Evolutionary conservation across 2,113 vertebrate species (phyloP), one percentile per base, ranked within the genome.

Genomic region (Gavialis gangeticus): DNA sequence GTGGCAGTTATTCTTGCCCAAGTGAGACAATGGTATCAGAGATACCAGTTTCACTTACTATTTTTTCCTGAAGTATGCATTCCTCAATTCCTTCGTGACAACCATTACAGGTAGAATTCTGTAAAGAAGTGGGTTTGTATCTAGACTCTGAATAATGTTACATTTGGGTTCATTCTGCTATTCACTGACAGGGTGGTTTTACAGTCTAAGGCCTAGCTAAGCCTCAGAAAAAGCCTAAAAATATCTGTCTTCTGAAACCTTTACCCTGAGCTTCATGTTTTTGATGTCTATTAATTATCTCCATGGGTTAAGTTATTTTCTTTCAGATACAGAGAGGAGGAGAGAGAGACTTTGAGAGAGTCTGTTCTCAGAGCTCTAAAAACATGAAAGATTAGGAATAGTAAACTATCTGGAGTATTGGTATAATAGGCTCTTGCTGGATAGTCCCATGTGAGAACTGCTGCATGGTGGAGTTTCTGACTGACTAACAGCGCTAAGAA

Each of bases 271-370:
- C 79, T 91, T 85, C 85, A 14, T 71, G 30, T 85, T 83, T 64
- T 92, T 93, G 84, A 63, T 87, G 22, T 73, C 75, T 95, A 84
- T 76, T 75, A 89, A 87, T 94, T 89, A 93, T 91, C 95, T 89
- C 79, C 88, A 58, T 69, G 12, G 30, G 30, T 59, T 81, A 67
- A 58, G 63, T 55, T 46, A 46, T 46, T 46, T 46, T 46, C 46
- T 46, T 46, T 46, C 46, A 46, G 46, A 46, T 46, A 46, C 46
- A 46, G 46, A 46, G 46, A 46, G 9, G 67, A 84, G 55, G 84
- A 82, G 85, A 77, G 87, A 87, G 27, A 88, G 71, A 1, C 0
- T 81, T 91, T 94, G 46, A 87, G 2, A 7, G 78, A 87, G 91
- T 86, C 86, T 91, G 88, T 91, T 94, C 91, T 73, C 25, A 58